Conservation (phyloP, 2,797 vertebrate species). For the Eulemur coronatus region DNA sequence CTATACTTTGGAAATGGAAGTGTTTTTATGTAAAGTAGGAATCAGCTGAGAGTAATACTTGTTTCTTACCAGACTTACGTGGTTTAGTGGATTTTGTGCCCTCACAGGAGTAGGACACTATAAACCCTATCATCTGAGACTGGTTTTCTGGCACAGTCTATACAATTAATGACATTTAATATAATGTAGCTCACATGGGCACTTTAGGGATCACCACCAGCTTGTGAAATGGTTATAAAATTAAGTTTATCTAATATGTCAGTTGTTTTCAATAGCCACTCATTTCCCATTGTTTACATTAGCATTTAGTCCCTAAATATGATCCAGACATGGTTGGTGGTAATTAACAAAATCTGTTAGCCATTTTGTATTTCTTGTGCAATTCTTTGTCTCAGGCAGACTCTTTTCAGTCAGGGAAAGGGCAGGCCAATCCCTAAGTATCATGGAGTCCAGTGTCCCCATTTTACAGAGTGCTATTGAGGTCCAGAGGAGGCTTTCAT, state of each 20-base stretch:
- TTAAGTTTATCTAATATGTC: slow-evolving; percentile 43
- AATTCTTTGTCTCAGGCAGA: background rate
- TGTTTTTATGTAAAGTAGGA: background rate
- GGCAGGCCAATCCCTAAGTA: background rate
- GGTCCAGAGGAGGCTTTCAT: background rate
- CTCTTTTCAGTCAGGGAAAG: background rate
- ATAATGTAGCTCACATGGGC: background rate
- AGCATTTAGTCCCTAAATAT: background rate
- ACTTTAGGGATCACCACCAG: background rate
- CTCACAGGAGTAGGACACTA: background rate
- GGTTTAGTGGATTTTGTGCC: background rate
- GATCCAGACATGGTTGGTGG: background rate
- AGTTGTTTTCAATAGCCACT: slow-evolving; percentile 41
- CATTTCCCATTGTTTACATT: slow-evolving; percentile 21
- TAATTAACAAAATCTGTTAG: slow-evolving; percentile 36
- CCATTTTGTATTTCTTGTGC: background rate
- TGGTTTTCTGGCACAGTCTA: slow-evolving; percentile 54
- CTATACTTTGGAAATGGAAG: background rate
- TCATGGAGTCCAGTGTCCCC: background rate
- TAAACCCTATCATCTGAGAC: slow-evolving; percentile 44
- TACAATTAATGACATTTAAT: slow-evolving; percentile 48
- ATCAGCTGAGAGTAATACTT: background rate
- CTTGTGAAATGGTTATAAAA: slow-evolving; percentile 37
- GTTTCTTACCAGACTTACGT: background rate
- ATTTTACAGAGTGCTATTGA: background rate